Conservation (phyloP, 1,140 invertebrate species). For the Drosophila burlai region DNA sequence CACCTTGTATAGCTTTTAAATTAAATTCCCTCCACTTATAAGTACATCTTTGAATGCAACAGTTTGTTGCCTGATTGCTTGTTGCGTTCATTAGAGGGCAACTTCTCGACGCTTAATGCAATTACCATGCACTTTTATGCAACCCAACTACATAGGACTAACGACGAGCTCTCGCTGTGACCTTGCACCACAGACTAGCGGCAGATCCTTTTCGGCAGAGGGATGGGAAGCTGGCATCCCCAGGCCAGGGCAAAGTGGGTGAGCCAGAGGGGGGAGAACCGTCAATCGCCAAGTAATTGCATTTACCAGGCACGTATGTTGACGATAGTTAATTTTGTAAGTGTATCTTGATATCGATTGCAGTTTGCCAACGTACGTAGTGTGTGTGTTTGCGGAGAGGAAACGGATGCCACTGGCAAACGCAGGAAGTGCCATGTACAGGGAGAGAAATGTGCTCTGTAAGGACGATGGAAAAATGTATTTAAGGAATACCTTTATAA, state of each 20-base stretch:
- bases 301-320: slow-evolving; percentile 83
- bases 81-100: slow-evolving; percentile 62
- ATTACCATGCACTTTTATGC: slow-evolving; percentile 60
- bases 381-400: slow-evolving; percentile 18
- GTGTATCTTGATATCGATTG: slow-evolving; percentile 83
- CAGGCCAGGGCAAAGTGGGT: neutral
- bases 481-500: too few relatives aligned
- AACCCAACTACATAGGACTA: slow-evolving; percentile 13
- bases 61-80: slow-evolving; percentile 60
- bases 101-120: slow-evolving; percentile 55
- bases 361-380: slow-evolving; percentile 41
- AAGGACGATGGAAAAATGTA: rapidly evolving
- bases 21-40: slow-evolving; percentile 50
- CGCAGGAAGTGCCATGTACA: slow-evolving; percentile 14
- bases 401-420: slow-evolving; percentile 33
- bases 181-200: slow-evolving; percentile 44
- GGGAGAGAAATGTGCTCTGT: neutral
- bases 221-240: slow-evolving; percentile 2
- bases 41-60: slow-evolving; percentile 54
- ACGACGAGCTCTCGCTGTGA: slow-evolving; percentile 30
- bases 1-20: slow-evolving; percentile 2
- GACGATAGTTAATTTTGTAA: slow-evolving; percentile 84
- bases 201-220: slow-evolving; percentile 35
- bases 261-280: slow-evolving; percentile 2
- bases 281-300: slow-evolving; percentile 83